phyloP scores from a whole-genome alignment of 2,113 vertebrate species.

The Lagopus leucura region DNA sequence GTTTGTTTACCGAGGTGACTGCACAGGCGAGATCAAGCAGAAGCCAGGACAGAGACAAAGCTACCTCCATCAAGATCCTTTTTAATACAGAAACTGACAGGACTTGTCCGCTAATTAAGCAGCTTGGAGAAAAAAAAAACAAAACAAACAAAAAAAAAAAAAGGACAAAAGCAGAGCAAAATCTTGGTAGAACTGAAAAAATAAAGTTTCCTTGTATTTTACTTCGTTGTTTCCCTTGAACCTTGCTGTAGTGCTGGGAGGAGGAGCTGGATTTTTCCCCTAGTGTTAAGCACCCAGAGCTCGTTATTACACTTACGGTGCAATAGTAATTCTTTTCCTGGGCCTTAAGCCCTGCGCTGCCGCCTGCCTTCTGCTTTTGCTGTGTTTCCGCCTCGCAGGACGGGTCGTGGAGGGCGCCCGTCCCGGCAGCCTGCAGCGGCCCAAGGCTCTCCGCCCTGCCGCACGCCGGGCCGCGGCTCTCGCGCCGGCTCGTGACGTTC shows the following conservation, averaged over 20 bases:
- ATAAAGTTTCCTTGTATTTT: conserved; percentile 87
- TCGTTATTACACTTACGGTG: too few relatives aligned
- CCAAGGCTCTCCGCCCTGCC: too few relatives aligned
- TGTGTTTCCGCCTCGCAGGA: too few relatives aligned
- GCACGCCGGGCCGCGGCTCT: too few relatives aligned
- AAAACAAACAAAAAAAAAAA: neutral
- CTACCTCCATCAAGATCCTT: conserved; percentile 88
- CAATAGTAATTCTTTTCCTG: neutral
- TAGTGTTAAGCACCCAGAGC: too few relatives aligned
- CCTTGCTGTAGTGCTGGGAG: too few relatives aligned
- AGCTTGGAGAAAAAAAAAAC: conserved; percentile 30
- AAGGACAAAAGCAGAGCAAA: conserved; percentile 46
- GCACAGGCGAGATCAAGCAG: conserved; percentile 74
- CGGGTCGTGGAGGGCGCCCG: too few relatives aligned
- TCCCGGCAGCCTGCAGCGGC: too few relatives aligned
- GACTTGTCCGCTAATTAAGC: conserved; percentile 78
- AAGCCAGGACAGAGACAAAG: conserved; percentile 84
- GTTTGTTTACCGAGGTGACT: conserved; percentile 79
- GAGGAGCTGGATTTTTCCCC: too few relatives aligned
- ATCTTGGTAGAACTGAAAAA: conserved; percentile 80
- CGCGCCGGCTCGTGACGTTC: too few relatives aligned
- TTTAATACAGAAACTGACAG: conserved; percentile 87
- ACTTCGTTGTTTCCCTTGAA: neutral
- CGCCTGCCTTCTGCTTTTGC: too few relatives aligned
- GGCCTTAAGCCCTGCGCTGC: too few relatives aligned